Conservation (phyloP, 1,140 invertebrate genomes). For the Hylyphantes graminicola region DNA sequence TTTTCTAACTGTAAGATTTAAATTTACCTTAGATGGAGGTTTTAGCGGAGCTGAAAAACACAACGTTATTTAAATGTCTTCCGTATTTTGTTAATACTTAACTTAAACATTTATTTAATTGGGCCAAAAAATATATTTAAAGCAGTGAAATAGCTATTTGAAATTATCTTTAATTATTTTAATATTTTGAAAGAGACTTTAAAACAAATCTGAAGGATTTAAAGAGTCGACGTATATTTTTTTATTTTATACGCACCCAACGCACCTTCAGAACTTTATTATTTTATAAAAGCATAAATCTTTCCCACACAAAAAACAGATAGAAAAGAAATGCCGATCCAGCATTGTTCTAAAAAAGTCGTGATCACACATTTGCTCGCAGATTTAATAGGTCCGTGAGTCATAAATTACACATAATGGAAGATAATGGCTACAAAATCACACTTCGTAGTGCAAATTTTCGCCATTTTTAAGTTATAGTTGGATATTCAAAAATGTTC, state of each 20-base stretch:
- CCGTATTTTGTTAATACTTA: too few species aligned
- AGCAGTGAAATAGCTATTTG: too few species aligned
- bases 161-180: too few species aligned
- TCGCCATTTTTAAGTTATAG: conserved; percentile 2
- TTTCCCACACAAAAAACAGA: not conserved
- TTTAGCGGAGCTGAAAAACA: too few species aligned
- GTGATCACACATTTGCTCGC: not conserved
- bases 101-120: too few species aligned
- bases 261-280: not conserved
- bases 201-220: too few species aligned
- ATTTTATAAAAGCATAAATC: not conserved
- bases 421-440: conserved; percentile 28
- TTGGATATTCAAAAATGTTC: not conserved
- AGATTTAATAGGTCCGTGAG: not conserved
- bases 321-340: conserved; percentile 1
- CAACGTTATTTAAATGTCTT: too few species aligned
- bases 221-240: not conserved
- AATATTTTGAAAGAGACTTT: too few species aligned
- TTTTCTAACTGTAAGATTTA: too few species aligned
- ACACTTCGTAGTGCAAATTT: conserved; percentile 1
- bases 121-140: too few species aligned
- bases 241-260: not conserved
- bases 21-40: too few species aligned
- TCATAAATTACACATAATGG: conserved; percentile 19
- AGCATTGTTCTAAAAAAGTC: not conserved